A percentile compares a stretch with the other conserved stretches of the same genome.
Evolutionary conservation across 1,140 invertebrate genomes (phyloP).

Genomic region (Hermatobates lingyangjiaoensis): DNA sequence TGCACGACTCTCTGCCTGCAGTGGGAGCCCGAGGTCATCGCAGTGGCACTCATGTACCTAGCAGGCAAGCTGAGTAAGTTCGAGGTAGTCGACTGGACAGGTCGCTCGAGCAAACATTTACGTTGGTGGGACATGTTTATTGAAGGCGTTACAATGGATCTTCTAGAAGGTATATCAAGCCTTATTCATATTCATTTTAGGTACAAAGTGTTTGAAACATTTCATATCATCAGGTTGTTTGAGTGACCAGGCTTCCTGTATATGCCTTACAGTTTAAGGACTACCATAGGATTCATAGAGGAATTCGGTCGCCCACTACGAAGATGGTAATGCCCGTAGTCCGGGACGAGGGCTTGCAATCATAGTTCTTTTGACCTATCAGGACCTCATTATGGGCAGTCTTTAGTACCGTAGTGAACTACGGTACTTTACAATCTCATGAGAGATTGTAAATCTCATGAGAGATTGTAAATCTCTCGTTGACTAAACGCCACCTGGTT

Average conservation of each 20-base stretch:
- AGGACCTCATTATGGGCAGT: too few species aligned
- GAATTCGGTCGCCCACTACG: background rate
- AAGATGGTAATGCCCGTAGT: background rate
- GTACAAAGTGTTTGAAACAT: background rate
- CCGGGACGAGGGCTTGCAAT: background rate
- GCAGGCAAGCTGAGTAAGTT: conserved; percentile 93
- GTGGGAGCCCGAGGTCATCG: conserved; percentile 98
- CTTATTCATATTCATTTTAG: too few species aligned
- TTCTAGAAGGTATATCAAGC: conserved; percentile 76
- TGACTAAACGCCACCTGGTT: too few species aligned
- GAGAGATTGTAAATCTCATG: too few species aligned
- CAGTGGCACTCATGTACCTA: conserved; percentile 91
- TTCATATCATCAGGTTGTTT: background rate
- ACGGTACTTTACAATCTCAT: too few species aligned
- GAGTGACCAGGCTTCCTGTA: background rate
- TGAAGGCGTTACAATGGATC: conserved; percentile 84
- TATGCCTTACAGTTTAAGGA: background rate
- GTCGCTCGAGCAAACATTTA: conserved; percentile 55
- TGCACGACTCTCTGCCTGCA: conserved; percentile 92
- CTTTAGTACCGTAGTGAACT: too few species aligned
- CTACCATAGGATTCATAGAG: background rate
- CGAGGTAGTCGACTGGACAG: conserved; percentile 83
- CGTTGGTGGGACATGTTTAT: conserved; percentile 98
- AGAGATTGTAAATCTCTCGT: too few species aligned
- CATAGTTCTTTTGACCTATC: too few species aligned